Evolutionary conservation across 2,888 invertebrate species (phyloP).

Genomic region (Drosophila yooni): DNA sequence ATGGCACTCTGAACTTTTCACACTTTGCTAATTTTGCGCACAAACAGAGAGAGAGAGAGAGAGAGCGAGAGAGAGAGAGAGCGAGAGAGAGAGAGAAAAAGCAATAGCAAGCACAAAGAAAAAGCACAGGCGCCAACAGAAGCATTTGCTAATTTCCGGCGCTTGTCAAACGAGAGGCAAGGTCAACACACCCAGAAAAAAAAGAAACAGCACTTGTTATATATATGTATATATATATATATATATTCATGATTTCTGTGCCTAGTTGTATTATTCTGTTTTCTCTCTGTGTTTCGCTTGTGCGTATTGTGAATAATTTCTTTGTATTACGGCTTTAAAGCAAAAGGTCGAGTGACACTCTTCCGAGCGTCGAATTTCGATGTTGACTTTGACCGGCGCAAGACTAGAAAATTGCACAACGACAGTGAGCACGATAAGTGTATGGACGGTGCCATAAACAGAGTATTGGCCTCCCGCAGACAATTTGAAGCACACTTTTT

Average conservation of each 20-base stretch:
- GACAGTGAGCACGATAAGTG: conserved; percentile 30
- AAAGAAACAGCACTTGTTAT: conserved; percentile 24
- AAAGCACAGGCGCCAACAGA: conserved; percentile 43
- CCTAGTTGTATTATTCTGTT: conserved; percentile 18
- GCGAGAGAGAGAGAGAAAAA: background rate
- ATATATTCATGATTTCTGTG: conserved; percentile 23
- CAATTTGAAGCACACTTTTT: conserved; percentile 79
- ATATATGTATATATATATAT: too few species aligned
- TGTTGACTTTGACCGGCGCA: conserved; percentile 77
- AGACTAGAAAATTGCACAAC: conserved; percentile 62
- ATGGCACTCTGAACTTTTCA: conserved; percentile 65
- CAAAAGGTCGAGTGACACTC: conserved; percentile 79
- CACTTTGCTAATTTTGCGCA: conserved; percentile 70
- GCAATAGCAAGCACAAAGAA: conserved; percentile 13
- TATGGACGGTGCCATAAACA: conserved; percentile 65
- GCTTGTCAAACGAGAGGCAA: conserved; percentile 60
- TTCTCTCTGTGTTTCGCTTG: conserved; percentile 4
- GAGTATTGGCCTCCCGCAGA: conserved; percentile 75
- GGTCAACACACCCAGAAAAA: conserved; percentile 72
- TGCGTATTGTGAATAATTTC: conserved; percentile 60
- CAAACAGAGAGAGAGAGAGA: conserved; percentile 24
- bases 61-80: background rate
- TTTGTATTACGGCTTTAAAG: conserved; percentile 44
- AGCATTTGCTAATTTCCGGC: conserved; percentile 74
- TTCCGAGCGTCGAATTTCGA: conserved; percentile 55